Evolutionary conservation across 1,140 invertebrate genomes (phyloP).

Genomic region (Drosophila obscura): DNA sequence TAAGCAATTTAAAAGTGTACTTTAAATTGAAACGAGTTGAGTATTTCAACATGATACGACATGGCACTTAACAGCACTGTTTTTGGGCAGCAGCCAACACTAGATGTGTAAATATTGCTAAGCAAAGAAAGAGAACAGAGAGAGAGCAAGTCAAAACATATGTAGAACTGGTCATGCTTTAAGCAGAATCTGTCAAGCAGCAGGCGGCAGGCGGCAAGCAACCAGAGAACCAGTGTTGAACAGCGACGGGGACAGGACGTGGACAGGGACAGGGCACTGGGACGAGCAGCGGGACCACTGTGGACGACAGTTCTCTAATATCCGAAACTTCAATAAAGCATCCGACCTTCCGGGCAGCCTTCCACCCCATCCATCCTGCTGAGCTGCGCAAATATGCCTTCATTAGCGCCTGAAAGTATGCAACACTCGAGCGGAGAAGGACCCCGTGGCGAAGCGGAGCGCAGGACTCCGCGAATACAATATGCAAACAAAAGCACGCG

Average conservation of each 20-base stretch:
- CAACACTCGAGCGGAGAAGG: slow-evolving; percentile 30
- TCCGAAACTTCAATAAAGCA: slow-evolving; percentile 1
- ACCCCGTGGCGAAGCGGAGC: not conserved
- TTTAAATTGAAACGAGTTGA: no score
- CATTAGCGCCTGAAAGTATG: slow-evolving; percentile 72
- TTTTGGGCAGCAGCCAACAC: not conserved
- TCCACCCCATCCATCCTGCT: not conserved
- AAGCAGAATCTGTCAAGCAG: no score
- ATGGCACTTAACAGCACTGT: not conserved
- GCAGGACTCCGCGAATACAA: slow-evolving; percentile 46
- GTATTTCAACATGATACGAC: no score
- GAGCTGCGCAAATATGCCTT: slow-evolving; percentile 60
- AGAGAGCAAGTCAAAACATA: no score
- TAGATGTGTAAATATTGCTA: not conserved
- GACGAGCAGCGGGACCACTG: no score
- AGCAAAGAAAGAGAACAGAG: not conserved
- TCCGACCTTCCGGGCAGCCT: not conserved
- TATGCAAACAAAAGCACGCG: slow-evolving; percentile 70
- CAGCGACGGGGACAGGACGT: no score
- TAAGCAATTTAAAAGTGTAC: no score
- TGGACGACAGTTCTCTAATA: slow-evolving; percentile 9
- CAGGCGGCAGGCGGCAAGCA: no score
- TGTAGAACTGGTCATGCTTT: no score
- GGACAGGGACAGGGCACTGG: no score
- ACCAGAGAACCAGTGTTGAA: no score